phyloP scores from a whole-genome alignment of 30 jellyfish, hydroid and myxozoan species.

The Hydra vulgaris region DNA sequence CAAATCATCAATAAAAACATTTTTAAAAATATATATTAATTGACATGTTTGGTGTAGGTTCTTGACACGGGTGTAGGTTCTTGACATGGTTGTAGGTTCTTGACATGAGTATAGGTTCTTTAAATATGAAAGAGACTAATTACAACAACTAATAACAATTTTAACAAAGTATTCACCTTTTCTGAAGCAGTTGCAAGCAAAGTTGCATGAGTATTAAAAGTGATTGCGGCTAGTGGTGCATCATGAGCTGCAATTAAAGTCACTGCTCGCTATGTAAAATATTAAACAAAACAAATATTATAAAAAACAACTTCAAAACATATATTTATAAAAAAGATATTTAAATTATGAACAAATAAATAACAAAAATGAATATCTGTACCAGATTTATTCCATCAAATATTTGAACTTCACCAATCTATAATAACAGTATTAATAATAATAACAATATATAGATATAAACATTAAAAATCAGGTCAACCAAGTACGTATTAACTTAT shows the following conservation, averaged over 20 bases:
- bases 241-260: slow-evolving; percentile 96
- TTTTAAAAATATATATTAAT: no score
- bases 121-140: no score
- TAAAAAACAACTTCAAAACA: not conserved
- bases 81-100: no score
- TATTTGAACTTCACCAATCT: slow-evolving; percentile 93
- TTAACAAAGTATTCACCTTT: no score
- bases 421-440: not conserved
- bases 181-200: slow-evolving; percentile 92
- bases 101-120: no score
- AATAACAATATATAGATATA: not conserved
- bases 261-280: slow-evolving; percentile 59
- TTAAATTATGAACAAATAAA: not conserved
- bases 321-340: not conserved
- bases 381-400: slow-evolving; percentile 91
- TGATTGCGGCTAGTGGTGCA: slow-evolving; percentile 87
- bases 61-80: no score
- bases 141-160: no score
- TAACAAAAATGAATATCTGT: not conserved
- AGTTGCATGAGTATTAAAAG: slow-evolving; percentile 76
- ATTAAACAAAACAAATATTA: no score
- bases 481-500: no score
- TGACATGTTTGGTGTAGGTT: no score
- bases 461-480: not conserved
- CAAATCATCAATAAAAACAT: no score